Evolutionary conservation across 1,140 invertebrate genomes (phyloP), one percentile per base, ranked within the genome.

Genomic region (Drosophila tani): DNA sequence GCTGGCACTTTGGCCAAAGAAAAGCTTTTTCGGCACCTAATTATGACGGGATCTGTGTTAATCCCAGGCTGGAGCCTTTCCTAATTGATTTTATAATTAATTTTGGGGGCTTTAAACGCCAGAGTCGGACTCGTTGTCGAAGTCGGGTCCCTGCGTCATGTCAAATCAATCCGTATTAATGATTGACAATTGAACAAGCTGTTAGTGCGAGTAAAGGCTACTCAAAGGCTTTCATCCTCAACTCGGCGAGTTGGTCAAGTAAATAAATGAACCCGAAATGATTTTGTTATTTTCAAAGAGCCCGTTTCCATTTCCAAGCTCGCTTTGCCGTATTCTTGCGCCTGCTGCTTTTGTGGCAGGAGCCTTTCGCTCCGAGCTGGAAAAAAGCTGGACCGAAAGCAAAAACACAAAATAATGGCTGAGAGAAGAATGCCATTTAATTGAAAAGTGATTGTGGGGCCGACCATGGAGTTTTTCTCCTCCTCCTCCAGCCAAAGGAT

Each of bases 61-160:
- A 85, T 73, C 81, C 75, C 29, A 50, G 51, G 55, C 70, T 43
- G 57, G 66, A 67, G 77, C 46, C 82, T 49, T 46, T 56, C n/a
- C 65, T 84, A 88, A 88, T 90, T 90, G 85, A 74, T 88, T 75
- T 84, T 81, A 69, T 78, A 88, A 88, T 85, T 90, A 88, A 90
- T 88, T 88, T 81, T 35, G 59, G 46, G 50, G 77, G 84, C 69
- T 77, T 88, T 77, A 66, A 55, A 62, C 17, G 51, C 29, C 78
- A 19, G 15, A 29, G 14, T 24, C 40, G 63, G 56, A 32, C 7
- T 8, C 29, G 7, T 2, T 8, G 29, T 29, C 8, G 27, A 11
- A 19, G 9, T 41, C 40, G 63, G 57, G 40, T 82, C 45, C 35
- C 41, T 11, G 35, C 70, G 66, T 60, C 79, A 58, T 49, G 55